Percentiles rank a stretch among this genome's conserved stretches.
These are phyloP conservation scores for Melanaphis sacchari DNA, from an alignment of 1,140 invertebrate genomes.

Conservation along the genomic window DNA sequence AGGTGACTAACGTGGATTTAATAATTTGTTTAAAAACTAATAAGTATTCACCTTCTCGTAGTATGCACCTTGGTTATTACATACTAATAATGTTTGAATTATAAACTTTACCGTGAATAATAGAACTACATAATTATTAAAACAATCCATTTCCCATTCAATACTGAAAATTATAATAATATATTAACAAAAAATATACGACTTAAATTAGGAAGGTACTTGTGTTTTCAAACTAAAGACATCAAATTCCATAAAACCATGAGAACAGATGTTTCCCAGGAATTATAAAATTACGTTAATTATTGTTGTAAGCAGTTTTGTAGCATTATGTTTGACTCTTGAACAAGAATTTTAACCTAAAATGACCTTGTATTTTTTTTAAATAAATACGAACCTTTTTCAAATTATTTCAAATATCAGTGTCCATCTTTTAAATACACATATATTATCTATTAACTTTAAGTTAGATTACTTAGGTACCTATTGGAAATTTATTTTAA, in stretches of 20 bases:
- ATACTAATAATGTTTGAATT: not conserved
- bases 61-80: not conserved
- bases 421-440: not conserved
- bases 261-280: slow-evolving; percentile 13
- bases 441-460: not conserved
- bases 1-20: not conserved
- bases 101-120: not conserved
- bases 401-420: not conserved
- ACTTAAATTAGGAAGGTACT: not conserved
- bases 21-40: not conserved
- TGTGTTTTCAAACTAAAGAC: not conserved
- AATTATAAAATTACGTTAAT: not conserved
- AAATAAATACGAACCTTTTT: not conserved
- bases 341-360: not conserved
- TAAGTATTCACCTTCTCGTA: not conserved
- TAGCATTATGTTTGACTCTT: not conserved
- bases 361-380: slow-evolving; percentile 14
- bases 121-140: not conserved
- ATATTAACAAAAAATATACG: not conserved
- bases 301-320: not conserved
- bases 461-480: not conserved
- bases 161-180: not conserved
- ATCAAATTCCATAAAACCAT: not conserved
- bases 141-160: not conserved
- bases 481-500: not conserved